Evolutionary conservation across 2,888 invertebrate genomes (phyloP), one percentile per base, ranked within the genome.

Genomic region (Anaspis maculata): DNA sequence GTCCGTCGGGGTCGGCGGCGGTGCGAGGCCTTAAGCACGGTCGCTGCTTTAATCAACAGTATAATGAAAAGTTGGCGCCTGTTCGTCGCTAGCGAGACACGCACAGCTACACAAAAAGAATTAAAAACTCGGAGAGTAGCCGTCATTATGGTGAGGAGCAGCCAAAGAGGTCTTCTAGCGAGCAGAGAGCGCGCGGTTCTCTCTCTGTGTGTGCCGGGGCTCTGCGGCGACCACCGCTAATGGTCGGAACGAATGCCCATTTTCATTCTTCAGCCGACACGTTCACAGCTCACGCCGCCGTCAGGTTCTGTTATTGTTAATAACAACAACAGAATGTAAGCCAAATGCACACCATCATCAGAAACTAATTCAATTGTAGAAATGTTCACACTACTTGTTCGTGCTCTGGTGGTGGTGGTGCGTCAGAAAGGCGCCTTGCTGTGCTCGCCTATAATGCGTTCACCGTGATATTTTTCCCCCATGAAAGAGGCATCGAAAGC

Each of bases 61-160:
- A 57, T 64, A 64, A 64, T 64, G 64, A 64, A 64, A 62, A 57
- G 57, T 61, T 62, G 64, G 64, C 64, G 64, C 63, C 64, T 59
- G 48, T 43, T 51, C 52, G 62, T 61, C 62, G 62, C 57, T 52
- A 44, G 50, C 51, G 45, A 59, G 56, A 56, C 62, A 63, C 62
- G 61, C 61, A 59, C 56, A 57, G 54, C 56, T 48, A 56, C 52
- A 60, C 60, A 58, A 58, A 62, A 62, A 61, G 59, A 61, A 60
- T 56, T 54, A 55, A 58, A 39, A 37, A 36, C 27, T 25, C 14
- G 40, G 44, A 52, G 52, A 57, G 56, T 51, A 42, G 54, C 53
- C 56, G 51, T 54, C 56, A 58, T 59, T 56, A 56, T 44, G 30
- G 30, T 16, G 16, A 26, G 12, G 10, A 37, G 25, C 24, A 28